Conservation (phyloP, 2,113 vertebrate species). For the Anser brachyrhynchus region DNA sequence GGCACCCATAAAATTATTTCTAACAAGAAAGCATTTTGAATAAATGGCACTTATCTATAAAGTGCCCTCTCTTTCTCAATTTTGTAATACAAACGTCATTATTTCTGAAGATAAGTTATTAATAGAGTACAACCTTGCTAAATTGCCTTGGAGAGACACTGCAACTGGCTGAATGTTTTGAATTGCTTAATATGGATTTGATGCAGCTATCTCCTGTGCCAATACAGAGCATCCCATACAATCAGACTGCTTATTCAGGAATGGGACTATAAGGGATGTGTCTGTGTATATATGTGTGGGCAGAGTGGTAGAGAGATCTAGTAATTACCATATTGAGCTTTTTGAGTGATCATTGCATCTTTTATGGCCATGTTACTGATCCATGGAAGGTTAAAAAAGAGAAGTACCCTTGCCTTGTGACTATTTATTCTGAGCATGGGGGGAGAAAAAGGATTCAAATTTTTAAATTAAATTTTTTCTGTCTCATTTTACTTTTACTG, state of each 20-base stretch:
- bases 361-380: neutral
- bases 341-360: neutral
- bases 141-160: neutral
- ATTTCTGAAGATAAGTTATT: conserved; percentile 34
- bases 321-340: neutral
- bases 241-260: neutral
- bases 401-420: neutral
- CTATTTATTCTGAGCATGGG: neutral
- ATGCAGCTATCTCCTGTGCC: neutral
- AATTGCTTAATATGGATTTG: neutral
- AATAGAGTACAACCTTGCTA: neutral
- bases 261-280: neutral
- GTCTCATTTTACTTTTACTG: neutral
- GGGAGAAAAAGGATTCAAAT: neutral
- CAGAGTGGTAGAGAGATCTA: neutral
- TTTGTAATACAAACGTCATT: neutral
- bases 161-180: neutral
- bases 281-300: neutral
- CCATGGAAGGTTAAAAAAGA: neutral
- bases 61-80: neutral
- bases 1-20: conserved; percentile 10
- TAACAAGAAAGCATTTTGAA: neutral
- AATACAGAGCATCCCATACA: neutral
- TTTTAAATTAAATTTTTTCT: no score
- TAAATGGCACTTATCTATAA: conserved; percentile 33